Evolutionary conservation across 1,140 invertebrate genomes (phyloP).

Genomic region (Sycophaga agraensis): DNA sequence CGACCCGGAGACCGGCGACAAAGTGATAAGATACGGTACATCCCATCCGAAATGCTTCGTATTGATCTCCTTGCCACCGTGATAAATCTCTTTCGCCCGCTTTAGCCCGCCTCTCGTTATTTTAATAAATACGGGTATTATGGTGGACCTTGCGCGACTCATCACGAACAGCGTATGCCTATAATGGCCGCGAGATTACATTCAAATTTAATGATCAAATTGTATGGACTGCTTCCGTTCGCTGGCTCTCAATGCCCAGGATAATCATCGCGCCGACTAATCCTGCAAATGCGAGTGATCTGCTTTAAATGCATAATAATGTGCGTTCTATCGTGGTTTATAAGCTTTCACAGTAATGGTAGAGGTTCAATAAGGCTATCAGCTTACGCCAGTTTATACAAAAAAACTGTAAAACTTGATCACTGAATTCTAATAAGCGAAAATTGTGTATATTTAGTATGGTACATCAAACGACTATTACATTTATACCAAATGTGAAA

Average conservation of each 20-base stretch:
- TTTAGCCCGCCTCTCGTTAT: constrained; percentile 2
- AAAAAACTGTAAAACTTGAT: too few species aligned
- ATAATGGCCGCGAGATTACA: constrained; percentile 3
- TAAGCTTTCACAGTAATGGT: too few species aligned
- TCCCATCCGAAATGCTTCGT: background rate
- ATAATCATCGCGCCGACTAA: constrained; percentile 7
- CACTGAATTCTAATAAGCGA: too few species aligned
- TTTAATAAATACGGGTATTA: constrained; percentile 24
- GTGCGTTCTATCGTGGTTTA: too few species aligned
- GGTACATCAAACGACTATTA: too few species aligned
- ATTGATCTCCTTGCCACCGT: constrained; percentile 22
- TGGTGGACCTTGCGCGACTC: background rate
- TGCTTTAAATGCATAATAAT: too few species aligned
- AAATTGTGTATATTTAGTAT: too few species aligned
- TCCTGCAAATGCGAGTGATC: too few species aligned
- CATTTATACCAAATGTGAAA: too few species aligned
- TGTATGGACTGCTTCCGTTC: background rate
- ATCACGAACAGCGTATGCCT: background rate
- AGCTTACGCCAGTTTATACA: too few species aligned
- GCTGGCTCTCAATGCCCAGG: background rate
- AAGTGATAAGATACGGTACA: constrained; percentile 29
- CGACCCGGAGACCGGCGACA: constrained; percentile 19
- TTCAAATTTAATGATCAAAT: constrained; percentile 13
- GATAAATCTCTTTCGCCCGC: constrained; percentile 19
- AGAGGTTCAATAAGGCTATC: too few species aligned